Percentiles rank a stretch among this genome's conserved stretches.
phyloP scores from a whole-genome alignment of 2,888 invertebrate species.

The Neoitamus cyanurus region DNA sequence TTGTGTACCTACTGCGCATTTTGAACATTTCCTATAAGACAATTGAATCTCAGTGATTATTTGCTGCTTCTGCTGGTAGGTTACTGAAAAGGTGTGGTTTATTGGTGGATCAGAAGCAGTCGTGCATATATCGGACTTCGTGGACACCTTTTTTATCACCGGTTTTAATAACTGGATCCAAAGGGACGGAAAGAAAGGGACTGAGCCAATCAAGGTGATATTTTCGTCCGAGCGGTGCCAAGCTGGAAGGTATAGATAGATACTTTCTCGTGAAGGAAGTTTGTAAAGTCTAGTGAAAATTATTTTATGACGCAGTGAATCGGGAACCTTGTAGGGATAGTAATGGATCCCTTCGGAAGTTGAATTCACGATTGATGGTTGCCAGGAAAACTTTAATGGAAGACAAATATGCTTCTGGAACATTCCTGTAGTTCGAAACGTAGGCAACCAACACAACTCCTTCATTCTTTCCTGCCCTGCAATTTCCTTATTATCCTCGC shows the following conservation, averaged over 20 bases:
- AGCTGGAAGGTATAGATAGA: neutral
- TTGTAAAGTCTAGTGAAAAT: neutral
- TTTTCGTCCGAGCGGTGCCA: neutral
- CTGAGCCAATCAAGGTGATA: neutral
- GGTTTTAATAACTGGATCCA: neutral
- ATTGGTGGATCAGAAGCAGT: neutral
- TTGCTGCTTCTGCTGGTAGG: neutral
- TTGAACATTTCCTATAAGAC: neutral
- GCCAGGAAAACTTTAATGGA: neutral
- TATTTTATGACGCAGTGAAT: neutral
- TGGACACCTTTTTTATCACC: neutral
- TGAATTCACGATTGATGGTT: neutral
- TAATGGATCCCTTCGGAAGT: neutral
- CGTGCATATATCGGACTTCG: neutral
- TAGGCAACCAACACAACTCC: neutral
- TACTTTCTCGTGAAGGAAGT: neutral
- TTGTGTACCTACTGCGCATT: neutral
- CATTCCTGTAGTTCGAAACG: neutral
- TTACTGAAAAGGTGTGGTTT: constrained; percentile 9
- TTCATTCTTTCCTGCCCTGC: neutral
- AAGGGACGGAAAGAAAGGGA: constrained; percentile 14
- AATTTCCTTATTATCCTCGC: neutral
- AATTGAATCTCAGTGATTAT: neutral
- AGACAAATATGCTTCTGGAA: neutral
- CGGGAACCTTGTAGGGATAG: neutral